Evolutionary conservation across 1,140 invertebrate genomes (phyloP), one percentile per base, ranked within the genome.

Genomic region (Drosophila santomea): DNA sequence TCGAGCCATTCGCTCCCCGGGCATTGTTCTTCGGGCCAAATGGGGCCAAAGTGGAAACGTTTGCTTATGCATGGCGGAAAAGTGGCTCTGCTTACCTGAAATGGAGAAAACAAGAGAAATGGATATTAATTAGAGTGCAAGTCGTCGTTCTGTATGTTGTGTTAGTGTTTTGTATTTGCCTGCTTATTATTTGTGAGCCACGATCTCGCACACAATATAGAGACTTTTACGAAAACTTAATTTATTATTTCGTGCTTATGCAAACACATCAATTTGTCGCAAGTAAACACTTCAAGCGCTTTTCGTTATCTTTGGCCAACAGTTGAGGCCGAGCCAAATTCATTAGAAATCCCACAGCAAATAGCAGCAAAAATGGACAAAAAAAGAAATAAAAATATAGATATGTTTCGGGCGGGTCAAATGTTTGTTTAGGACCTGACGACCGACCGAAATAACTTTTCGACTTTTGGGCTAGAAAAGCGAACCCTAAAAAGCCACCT

Each of bases 211-310:
- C 69, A 55, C 32, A 41, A 64, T 56, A 15, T 28, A 48, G 20
- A 50, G 50, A 38, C 47, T 14, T 43, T 28, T 32, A 5, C 39
- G 60, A 79, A 69, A 88, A 88, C 79, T 86, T 80, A 73, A 86
- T 86, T 86, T 89, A 86, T 86, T 86, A 89, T 86, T 88, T 83
- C 72, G 59, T 69, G 58, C 83, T 86, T 83, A 74, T 76, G 84
- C 76, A 86, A 86, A 86, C 83, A 86, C 83, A 86, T 86, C 83
- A 89, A 86, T 86, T 86, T 89, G 84, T 86, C 75, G 84, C 83
- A 86, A 83, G 79, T 82, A 86, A 86, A 86, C 83, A 86, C 83
- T 86, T 86, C 83, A 83, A 86, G 83, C 78, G 79, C 56, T 81
- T 86, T 89, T 71, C 83, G 79, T 86, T 86, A 86, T 86, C 83